Conservation (phyloP, 1,140 invertebrate genomes). For the Drosophila pandora region DNA sequence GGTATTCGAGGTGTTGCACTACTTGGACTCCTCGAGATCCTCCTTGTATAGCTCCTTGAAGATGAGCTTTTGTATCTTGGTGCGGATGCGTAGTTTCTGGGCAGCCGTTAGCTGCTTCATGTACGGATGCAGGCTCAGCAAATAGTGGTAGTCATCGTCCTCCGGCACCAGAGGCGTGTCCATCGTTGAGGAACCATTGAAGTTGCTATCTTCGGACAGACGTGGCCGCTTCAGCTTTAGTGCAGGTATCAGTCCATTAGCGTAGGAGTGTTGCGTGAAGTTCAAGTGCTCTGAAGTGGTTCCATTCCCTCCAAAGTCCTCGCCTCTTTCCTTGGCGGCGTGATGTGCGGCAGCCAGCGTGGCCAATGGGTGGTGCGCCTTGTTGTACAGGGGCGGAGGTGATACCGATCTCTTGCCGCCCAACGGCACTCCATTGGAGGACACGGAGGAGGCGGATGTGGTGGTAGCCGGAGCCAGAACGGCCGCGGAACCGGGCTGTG, state of each 20-base stretch:
- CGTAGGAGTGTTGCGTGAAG: constrained; percentile 79
- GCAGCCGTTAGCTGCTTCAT: constrained; percentile 81
- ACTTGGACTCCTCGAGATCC: constrained; percentile 82
- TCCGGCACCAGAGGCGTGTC: constrained; percentile 71
- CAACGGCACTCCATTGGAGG: constrained; percentile 38
- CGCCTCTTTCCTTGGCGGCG: constrained; percentile 52
- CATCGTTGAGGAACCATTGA: constrained; percentile 82
- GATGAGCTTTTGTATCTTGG: constrained; percentile 83
- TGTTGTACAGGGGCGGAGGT: constrained; percentile 76
- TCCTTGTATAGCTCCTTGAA: constrained; percentile 83
- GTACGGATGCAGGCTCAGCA: constrained; percentile 81
- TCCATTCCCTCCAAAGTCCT: constrained; percentile 40
- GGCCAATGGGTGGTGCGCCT: constrained; percentile 75
- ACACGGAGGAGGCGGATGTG: constrained; percentile 53
- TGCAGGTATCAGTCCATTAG: constrained; percentile 78
- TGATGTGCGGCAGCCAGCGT: constrained; percentile 47
- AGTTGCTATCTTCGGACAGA: constrained; percentile 79
- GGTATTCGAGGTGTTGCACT: constrained; percentile 28
- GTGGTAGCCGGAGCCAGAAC: constrained; percentile 67
- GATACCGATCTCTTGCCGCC: constrained; percentile 72
- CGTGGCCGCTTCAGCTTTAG: constrained; percentile 76
- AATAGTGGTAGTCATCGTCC: constrained; percentile 83
- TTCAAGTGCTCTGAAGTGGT: constrained; percentile 62
- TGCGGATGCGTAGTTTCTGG: constrained; percentile 81
- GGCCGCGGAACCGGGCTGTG: constrained; percentile 34